Evolutionary conservation across 2,113 vertebrate species (phyloP).

Genomic region (Cyprinodon variegatus): DNA sequence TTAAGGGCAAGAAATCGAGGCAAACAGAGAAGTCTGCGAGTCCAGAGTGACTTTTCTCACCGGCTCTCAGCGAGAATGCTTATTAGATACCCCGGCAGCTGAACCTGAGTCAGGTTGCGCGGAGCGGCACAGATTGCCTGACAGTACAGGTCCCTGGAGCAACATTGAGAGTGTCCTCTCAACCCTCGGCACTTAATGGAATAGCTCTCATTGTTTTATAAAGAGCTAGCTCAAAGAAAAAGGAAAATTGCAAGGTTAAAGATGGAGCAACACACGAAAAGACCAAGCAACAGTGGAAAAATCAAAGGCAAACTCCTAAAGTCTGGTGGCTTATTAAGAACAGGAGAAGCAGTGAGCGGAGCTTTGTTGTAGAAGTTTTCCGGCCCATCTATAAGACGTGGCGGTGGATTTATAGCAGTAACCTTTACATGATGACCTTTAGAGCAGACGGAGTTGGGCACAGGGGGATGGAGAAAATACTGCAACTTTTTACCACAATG

Average conservation of each 20-base stretch:
- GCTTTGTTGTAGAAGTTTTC: conserved; percentile 56
- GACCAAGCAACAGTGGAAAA: conserved; percentile 7
- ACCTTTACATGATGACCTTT: conserved; percentile 80
- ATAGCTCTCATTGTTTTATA: conserved; percentile 74
- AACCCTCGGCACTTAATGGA: conserved; percentile 68
- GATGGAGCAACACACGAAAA: conserved; percentile 36
- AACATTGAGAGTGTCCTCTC: conserved; percentile 67
- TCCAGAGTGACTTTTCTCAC: conserved; percentile 54
- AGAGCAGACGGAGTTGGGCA: conserved; percentile 53
- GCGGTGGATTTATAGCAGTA: conserved; percentile 69
- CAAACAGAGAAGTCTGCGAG: conserved; percentile 32
- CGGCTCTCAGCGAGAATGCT: conserved; percentile 58
- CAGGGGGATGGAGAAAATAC: conserved; percentile 31
- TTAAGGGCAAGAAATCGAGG: conserved; percentile 47
- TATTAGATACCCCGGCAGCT: conserved; percentile 60
- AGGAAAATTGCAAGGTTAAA: conserved; percentile 64
- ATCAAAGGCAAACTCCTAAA: conserved; percentile 33
- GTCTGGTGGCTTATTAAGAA: conserved; percentile 45
- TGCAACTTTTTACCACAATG: conserved; percentile 48
- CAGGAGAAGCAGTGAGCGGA: conserved; percentile 24
- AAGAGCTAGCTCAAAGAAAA: conserved; percentile 55
- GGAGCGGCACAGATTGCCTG: conserved; percentile 66
- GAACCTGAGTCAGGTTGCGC: conserved; percentile 50
- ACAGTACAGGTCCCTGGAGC: conserved; percentile 61
- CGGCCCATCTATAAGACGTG: conserved; percentile 50